These are phyloP conservation scores for Melanchra persicariae DNA, from an alignment of 2,888 invertebrate genomes.

Conservation along the genomic window DNA sequence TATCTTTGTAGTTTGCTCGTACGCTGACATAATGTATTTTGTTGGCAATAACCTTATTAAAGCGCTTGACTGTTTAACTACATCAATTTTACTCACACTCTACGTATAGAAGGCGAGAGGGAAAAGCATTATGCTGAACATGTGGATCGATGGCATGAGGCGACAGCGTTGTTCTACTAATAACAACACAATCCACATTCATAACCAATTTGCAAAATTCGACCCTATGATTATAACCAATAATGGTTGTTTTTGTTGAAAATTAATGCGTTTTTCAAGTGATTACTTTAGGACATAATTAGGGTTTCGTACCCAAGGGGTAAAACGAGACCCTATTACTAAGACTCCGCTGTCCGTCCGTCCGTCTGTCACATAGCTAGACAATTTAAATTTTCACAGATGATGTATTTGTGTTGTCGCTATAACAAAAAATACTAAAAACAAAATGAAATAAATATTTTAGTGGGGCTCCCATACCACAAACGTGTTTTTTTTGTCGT, in stretches of 20 bases:
- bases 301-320: too few relatives aligned
- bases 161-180: not conserved
- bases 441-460: too few relatives aligned
- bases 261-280: not conserved
- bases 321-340: too few relatives aligned
- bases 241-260: slow-evolving; percentile 9
- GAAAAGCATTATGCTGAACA: not conserved
- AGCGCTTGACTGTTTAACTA: not conserved
- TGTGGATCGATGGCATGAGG: not conserved
- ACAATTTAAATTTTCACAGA: too few relatives aligned
- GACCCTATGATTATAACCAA: not conserved
- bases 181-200: not conserved
- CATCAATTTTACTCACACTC: not conserved
- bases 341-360: too few relatives aligned
- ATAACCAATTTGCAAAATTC: not conserved
- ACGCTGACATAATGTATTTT: not conserved
- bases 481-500: too few relatives aligned
- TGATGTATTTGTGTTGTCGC: too few relatives aligned
- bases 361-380: too few relatives aligned
- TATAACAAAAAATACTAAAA: too few relatives aligned
- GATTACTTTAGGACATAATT: too few relatives aligned
- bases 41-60: not conserved
- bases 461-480: too few relatives aligned
- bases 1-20: slow-evolving; percentile 4
- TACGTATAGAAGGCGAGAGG: not conserved